Base-by-base conservation (phyloP, 2,113 vertebrate species). In the Erinaceus europaeus region DNA sequence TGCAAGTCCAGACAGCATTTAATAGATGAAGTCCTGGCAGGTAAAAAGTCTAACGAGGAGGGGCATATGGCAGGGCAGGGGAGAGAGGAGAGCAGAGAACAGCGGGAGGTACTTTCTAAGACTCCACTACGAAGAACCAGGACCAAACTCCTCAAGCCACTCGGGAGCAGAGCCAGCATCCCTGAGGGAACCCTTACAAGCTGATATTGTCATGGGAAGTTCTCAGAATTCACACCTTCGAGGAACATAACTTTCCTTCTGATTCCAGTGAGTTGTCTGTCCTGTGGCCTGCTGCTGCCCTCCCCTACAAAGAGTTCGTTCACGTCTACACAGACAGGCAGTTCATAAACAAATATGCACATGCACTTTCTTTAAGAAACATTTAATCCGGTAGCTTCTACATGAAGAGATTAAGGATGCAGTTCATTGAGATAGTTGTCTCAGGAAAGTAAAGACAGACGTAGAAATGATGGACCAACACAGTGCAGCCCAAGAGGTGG, bases 191-290 rank as follows among this genome's bases (percentile, higher is more conserved):
- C 67, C n/a, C 71, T 88, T 74, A 81, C 40, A 69, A n/a, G 40
- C 61, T 77, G 13, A 44, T 84, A 78, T 3, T 48, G 38, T 72
- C 92, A 71, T 67, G 89, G 90, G 73, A 93, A 91, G 84, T 67
- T 84, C 89, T 85, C 80, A 92, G 88, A 84, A 84, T 78, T 88
- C 48, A 90, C 25, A 92, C 88, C 93, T 92, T 94, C 93, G 84
- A 96, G 89, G 86, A 95, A 95, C 10, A 84, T 23, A 90, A 86
- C 0, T 36, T 44, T 46, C 69, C 48, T 76, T 85, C 34, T 46
- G 40, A 74, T 68, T 42, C 62, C 34, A 53, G 7, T 7, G 55
- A 91, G 62, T 57, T 20, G n/a, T n/a, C n/a, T n/a, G n/a, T n/a
- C n/a, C n/a, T n/a, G n/a, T n/a, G n/a, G n/a, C 48, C 48, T 50